Conservation (phyloP, 1,140 invertebrate genomes). For the Drosophila varians region DNA sequence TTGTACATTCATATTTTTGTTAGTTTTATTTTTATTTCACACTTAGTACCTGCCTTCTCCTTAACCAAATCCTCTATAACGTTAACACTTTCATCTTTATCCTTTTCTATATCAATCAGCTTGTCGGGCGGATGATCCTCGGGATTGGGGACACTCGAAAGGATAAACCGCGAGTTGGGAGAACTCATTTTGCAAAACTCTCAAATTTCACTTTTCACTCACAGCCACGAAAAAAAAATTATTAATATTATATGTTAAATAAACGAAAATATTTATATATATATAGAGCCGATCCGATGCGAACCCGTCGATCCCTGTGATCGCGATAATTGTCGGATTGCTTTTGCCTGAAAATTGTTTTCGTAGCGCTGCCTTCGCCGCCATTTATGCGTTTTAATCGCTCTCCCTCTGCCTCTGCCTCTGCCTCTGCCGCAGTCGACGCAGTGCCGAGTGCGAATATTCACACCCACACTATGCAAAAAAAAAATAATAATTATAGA, state of each 20-base stretch:
- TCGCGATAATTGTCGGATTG: constrained; percentile 62
- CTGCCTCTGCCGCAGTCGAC: neutral
- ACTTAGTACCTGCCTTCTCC: constrained; percentile 66
- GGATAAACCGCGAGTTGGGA: constrained; percentile 22
- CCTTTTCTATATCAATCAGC: neutral
- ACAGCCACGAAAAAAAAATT: neutral
- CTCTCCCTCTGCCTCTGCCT: constrained; percentile 18
- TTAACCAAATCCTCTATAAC: constrained; percentile 13
- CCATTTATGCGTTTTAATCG: constrained; percentile 65
- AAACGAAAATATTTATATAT: neutral
- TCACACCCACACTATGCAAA: constrained; percentile 18
- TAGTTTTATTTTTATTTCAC: too few relatives aligned
- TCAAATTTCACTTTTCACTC: neutral
- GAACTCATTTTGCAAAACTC: constrained; percentile 37
- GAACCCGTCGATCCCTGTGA: too few relatives aligned
- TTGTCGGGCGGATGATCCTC: neutral
- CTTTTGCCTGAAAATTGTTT: constrained; percentile 59
- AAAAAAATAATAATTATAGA: too few relatives aligned
- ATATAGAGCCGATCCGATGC: constrained; percentile 4
- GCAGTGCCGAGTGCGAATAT: constrained; percentile 14
- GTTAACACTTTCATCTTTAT: neutral
- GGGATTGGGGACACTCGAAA: constrained; percentile 12
- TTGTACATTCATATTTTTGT: too few relatives aligned
- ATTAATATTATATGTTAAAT: neutral
- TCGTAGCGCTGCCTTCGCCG: constrained; percentile 50